Evolutionary conservation across 2,113 vertebrate genomes (phyloP).

Genomic region (Dascyllus trimaculatus): DNA sequence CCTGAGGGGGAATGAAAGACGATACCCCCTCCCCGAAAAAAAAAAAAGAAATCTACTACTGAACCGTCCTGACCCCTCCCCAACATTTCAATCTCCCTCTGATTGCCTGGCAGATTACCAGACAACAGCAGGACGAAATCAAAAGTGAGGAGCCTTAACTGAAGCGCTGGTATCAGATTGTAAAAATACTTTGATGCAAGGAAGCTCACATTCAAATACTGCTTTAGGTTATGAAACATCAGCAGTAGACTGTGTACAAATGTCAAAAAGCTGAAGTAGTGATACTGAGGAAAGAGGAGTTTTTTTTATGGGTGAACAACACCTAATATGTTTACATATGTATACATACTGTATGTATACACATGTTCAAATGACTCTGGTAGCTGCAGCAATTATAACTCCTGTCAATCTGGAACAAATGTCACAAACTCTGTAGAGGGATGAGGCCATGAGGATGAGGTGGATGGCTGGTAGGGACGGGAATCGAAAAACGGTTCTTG

Average conservation of each 20-base stretch:
- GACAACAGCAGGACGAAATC: neutral
- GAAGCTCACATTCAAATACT: neutral
- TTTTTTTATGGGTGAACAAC: too few species aligned
- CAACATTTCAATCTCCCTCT: constrained; percentile 32
- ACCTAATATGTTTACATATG: too few species aligned
- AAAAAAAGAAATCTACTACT: constrained; percentile 19
- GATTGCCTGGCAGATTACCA: constrained; percentile 9
- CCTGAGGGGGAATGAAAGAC: constrained; percentile 74
- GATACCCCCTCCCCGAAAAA: constrained; percentile 49
- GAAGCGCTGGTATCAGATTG: neutral
- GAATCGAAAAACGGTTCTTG: too few species aligned
- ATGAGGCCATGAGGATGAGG: too few species aligned
- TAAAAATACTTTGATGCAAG: neutral
- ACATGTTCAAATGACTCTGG: too few species aligned
- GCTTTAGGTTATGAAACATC: neutral
- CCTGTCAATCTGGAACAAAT: too few species aligned
- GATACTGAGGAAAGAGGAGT: too few species aligned
- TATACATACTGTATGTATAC: too few species aligned
- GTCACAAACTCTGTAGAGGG: too few species aligned
- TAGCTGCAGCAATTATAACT: too few species aligned
- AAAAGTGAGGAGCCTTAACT: neutral
- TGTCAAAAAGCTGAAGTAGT: too few species aligned
- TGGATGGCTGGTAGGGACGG: too few species aligned
- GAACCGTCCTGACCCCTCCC: constrained; percentile 6
- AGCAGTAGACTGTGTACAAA: neutral